phyloP scores from a whole-genome alignment of 2,797 vertebrate species.

The Aulostomus chinensis region DNA sequence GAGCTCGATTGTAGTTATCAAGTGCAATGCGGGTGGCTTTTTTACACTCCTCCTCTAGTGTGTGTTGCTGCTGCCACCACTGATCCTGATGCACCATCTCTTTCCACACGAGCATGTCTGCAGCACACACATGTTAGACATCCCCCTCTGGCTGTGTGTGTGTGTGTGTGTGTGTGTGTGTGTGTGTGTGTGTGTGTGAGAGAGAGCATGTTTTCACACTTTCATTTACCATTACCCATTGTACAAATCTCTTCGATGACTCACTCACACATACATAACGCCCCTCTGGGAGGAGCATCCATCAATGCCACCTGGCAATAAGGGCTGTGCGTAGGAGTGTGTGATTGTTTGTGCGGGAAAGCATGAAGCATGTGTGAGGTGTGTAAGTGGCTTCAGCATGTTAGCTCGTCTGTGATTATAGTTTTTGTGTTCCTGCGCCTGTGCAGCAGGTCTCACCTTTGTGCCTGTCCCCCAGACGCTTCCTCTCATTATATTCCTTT shows the following conservation, averaged over 20 bases:
- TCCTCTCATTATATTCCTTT: conserved; percentile 63
- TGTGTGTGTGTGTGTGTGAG: too few relatives aligned
- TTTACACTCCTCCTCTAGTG: conserved; percentile 68
- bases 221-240: conserved; percentile 21
- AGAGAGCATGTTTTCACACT: too few relatives aligned
- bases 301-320: conserved; percentile 65
- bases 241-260: conserved; percentile 22
- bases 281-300: conserved; percentile 53
- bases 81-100: conserved; percentile 64
- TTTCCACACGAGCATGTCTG: conserved; percentile 58
- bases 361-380: conserved; percentile 58
- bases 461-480: conserved; percentile 45
- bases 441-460: conserved; percentile 64
- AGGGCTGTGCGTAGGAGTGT: conserved; percentile 55
- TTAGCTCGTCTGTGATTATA: conserved; percentile 33
- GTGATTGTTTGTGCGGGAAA: conserved; percentile 62
- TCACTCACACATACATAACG: conserved; percentile 42
- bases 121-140: conserved; percentile 23
- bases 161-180: too few relatives aligned
- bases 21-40: conserved; percentile 59
- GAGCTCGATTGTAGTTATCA: conserved; percentile 72
- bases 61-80: conserved; percentile 44
- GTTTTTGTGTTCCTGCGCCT: conserved; percentile 8
- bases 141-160: conserved; percentile 26
- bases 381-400: conserved; percentile 34